Percentiles rank a stretch among this genome's conserved stretches.
These are phyloP conservation scores for Crocallis elinguaria DNA, from an alignment of 2,888 invertebrate genomes.

Conservation along the genomic window DNA sequence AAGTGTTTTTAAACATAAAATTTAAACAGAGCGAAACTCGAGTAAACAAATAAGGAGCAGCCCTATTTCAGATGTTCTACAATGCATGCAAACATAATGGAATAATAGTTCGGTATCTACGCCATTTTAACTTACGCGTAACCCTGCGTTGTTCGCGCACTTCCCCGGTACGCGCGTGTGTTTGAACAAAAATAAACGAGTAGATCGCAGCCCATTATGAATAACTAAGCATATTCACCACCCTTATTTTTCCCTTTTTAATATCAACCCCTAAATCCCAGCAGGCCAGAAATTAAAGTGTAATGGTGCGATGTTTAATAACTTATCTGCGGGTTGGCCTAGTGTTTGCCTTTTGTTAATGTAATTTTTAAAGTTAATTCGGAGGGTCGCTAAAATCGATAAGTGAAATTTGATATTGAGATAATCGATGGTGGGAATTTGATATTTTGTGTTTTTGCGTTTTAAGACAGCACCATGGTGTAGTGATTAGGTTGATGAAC, in stretches of 20 bases:
- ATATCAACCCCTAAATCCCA: conserved; percentile 75
- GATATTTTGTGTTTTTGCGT: conserved; percentile 17
- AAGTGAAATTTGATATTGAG: conserved; percentile 42
- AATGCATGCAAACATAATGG: conserved; percentile 36
- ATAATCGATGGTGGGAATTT: conserved; percentile 30
- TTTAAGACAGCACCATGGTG: too few species aligned
- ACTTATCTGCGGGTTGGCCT: conserved; percentile 77
- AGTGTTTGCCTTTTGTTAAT: conserved; percentile 78
- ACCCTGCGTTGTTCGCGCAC: conserved; percentile 37
- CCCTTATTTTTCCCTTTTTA: conserved; percentile 67
- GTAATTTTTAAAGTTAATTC: conserved; percentile 75
- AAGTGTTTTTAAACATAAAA: conserved; percentile 64
- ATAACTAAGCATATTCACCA: conserved; percentile 71
- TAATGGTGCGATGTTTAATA: conserved; percentile 83
- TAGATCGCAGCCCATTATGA: conserved; percentile 58
- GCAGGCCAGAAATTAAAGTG: conserved; percentile 79
- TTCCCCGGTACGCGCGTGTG: conserved; percentile 41
- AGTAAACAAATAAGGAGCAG: conserved; percentile 45
- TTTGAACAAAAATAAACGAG: conserved; percentile 68
- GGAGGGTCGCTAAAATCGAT: conserved; percentile 49
- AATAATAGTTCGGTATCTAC: conserved; percentile 43
- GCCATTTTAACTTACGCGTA: conserved; percentile 17
- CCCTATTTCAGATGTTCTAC: conserved; percentile 40
- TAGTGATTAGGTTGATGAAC: too few species aligned
- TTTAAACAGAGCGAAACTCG: conserved; percentile 49